Percentiles rank a stretch among this genome's conserved stretches.
Evolutionary conservation across 2,797 vertebrate genomes (phyloP).

Genomic region (Sarcophilus harrisii): DNA sequence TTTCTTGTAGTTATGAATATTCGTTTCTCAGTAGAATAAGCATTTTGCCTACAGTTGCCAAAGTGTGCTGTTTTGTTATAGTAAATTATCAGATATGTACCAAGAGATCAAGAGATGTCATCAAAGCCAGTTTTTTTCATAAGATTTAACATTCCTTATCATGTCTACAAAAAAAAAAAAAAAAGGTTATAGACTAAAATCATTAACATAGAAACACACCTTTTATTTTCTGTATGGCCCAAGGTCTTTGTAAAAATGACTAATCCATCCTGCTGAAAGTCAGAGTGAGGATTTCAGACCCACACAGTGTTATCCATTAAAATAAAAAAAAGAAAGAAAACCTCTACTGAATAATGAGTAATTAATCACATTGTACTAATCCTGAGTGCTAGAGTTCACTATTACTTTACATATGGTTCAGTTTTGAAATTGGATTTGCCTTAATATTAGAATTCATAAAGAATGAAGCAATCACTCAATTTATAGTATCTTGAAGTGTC

Average conservation of each 20-base stretch:
- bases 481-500: slow-evolving; percentile 21
- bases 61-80: not conserved
- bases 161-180: not conserved
- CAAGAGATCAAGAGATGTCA: not conserved
- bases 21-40: not conserved
- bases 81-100: not conserved
- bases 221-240: not conserved
- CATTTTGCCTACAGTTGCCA: not conserved
- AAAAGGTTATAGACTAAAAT: not conserved
- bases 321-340: not conserved
- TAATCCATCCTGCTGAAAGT: not conserved
- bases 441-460: not conserved
- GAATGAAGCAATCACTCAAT: slow-evolving; percentile 1
- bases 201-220: not conserved
- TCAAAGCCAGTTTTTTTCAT: not conserved
- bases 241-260: not conserved
- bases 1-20: not conserved
- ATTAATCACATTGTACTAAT: not conserved
- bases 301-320: not conserved
- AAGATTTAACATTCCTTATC: not conserved
- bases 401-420: not conserved
- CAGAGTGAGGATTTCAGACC: not conserved
- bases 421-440: slow-evolving; percentile 5
- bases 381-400: not conserved
- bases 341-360: not conserved